These are phyloP conservation scores for Haemorhous mexicanus DNA, from an alignment of 2,113 vertebrate genomes.

Conservation along the genomic window DNA sequence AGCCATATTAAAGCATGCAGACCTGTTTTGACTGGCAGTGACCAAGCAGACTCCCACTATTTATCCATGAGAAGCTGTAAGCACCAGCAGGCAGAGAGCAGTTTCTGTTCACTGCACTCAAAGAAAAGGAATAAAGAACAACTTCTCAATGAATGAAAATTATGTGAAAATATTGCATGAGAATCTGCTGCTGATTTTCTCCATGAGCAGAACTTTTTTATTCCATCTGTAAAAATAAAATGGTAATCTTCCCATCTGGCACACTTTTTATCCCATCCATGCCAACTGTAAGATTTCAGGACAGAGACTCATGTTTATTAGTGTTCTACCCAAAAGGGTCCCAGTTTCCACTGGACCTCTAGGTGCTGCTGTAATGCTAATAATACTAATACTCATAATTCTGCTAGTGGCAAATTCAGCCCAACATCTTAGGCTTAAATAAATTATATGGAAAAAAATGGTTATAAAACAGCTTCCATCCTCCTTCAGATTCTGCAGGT, in stretches of 20 bases:
- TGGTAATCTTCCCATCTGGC: not conserved
- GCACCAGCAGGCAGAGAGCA: not conserved
- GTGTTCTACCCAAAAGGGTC: not conserved
- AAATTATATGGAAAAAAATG: constrained; percentile 18
- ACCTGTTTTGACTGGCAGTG: constrained; percentile 31
- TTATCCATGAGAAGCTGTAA: not conserved
- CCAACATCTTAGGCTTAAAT: constrained; percentile 11
- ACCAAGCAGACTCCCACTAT: not conserved
- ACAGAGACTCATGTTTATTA: not conserved
- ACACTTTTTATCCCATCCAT: not conserved
- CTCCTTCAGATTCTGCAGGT: constrained; percentile 7
- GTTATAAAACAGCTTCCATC: not conserved
- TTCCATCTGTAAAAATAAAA: constrained; percentile 15
- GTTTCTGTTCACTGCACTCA: not conserved
- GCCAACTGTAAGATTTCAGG: not conserved
- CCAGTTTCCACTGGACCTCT: not conserved
- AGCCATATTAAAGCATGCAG: not conserved
- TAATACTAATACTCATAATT: not conserved
- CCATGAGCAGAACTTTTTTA: not conserved
- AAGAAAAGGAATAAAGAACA: not conserved
- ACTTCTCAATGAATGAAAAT: not conserved
- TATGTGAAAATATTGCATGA: not conserved
- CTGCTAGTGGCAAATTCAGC: constrained; percentile 6
- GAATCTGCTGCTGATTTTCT: not conserved
- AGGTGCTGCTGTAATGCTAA: constrained; percentile 23